Evolutionary conservation across 1,140 invertebrate genomes (phyloP).

Genomic region (Drosophila mayri): DNA sequence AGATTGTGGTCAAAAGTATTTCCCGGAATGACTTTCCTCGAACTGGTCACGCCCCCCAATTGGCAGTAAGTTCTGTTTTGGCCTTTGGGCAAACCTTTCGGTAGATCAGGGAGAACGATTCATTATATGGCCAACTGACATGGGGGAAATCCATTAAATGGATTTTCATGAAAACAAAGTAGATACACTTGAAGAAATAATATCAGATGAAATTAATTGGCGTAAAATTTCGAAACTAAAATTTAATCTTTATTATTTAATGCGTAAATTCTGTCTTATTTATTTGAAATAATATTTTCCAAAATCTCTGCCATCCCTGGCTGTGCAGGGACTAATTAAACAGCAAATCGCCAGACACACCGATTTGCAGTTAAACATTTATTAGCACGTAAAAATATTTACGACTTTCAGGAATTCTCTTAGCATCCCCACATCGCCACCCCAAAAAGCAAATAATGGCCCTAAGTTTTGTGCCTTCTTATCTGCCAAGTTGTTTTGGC

Average conservation of each 20-base stretch:
- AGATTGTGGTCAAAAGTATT: background rate
- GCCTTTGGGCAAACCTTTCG: slow-evolving; percentile 2
- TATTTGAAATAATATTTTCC: background rate
- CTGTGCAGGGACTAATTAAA: slow-evolving; percentile 20
- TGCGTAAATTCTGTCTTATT: too few species aligned
- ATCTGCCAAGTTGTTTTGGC: slow-evolving; percentile 9
- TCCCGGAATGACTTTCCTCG: slow-evolving; percentile 8
- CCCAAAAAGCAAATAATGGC: background rate
- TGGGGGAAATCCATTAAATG: slow-evolving; percentile 29
- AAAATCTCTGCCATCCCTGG: background rate
- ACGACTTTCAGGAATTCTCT: slow-evolving; percentile 22
- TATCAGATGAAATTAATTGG: too few species aligned
- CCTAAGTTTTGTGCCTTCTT: background rate
- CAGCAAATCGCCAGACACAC: slow-evolving; percentile 11
- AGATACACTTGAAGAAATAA: background rate
- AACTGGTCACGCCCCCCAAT: slow-evolving; percentile 8
- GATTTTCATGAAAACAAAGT: background rate
- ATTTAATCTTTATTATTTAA: background rate
- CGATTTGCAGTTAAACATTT: slow-evolving; percentile 67
- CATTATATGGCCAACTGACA: slow-evolving; percentile 51
- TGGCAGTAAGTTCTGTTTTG: background rate
- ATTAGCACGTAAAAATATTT: slow-evolving; percentile 66
- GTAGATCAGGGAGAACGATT: slow-evolving; percentile 50
- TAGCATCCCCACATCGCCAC: too few species aligned
- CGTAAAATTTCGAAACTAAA: background rate